phyloP scores from a whole-genome alignment of 1,140 invertebrate genomes.

The Radopholus similis region DNA sequence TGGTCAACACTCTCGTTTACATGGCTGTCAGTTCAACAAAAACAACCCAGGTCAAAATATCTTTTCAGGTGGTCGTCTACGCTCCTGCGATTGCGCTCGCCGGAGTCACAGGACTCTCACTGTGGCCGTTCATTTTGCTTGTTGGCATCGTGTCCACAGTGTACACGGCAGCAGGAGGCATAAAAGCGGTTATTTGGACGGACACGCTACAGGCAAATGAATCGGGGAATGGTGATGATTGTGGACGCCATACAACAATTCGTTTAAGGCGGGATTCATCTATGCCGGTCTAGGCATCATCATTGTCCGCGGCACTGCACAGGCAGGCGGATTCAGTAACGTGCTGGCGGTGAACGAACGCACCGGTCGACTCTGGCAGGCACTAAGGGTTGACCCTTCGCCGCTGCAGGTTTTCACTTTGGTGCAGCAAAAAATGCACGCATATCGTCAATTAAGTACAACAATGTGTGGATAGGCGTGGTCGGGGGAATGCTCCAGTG shows the following conservation, averaged over 20 bases:
- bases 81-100: conserved; percentile 36
- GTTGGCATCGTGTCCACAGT: conserved; percentile 38
- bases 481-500: conserved; percentile 41
- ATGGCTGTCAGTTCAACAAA: conserved; percentile 41
- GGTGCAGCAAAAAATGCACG: too few relatives aligned
- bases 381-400: conserved; percentile 29
- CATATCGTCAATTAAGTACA: conserved; percentile 30
- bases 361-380: conserved; percentile 39
- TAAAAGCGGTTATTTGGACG: conserved; percentile 53
- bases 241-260: background rate
- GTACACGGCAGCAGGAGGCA: conserved; percentile 48
- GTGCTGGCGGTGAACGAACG: conserved; percentile 22
- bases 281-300: conserved; percentile 32
- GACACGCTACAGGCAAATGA: conserved; percentile 40
- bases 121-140: conserved; percentile 47
- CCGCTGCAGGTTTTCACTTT: conserved; percentile 28
- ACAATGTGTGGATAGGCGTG: conserved; percentile 39
- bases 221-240: background rate
- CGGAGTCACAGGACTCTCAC: conserved; percentile 34
- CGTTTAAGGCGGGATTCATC: conserved; percentile 30
- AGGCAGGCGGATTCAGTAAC: conserved; percentile 37
- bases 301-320: conserved; percentile 47
- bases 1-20: conserved; percentile 54
- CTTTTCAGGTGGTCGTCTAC: conserved; percentile 22
- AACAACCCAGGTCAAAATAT: background rate